Conservation (phyloP, 2,888 invertebrate genomes). For the Pristionchus arcanus region DNA sequence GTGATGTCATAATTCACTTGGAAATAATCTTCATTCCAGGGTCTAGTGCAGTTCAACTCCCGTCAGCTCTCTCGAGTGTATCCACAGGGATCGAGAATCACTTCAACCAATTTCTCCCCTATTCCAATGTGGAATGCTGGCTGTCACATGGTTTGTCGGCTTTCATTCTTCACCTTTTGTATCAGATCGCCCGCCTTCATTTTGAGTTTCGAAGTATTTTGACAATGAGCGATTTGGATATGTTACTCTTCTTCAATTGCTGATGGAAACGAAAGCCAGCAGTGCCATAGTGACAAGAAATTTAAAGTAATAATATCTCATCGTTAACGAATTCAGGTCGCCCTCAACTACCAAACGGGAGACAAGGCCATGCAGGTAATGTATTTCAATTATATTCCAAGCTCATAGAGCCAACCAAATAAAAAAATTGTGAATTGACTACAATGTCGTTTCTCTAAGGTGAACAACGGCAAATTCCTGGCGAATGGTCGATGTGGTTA, state of each 20-base stretch:
- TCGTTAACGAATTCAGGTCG: conserved; percentile 81
- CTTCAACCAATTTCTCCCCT: conserved; percentile 97
- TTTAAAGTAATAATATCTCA: background rate
- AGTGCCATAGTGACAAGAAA: background rate
- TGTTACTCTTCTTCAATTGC: background rate
- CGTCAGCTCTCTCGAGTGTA: conserved; percentile 94
- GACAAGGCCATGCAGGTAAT: conserved; percentile 92
- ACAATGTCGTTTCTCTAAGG: background rate
- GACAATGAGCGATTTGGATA: background rate
- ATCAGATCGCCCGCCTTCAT: too few relatives aligned
- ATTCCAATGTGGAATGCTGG: conserved; percentile 95
- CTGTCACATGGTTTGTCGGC: conserved; percentile 89
- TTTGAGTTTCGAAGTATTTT: too few relatives aligned
- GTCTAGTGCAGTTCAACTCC: conserved; percentile 75
- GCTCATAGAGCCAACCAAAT: too few relatives aligned
- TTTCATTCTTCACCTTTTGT: background rate
- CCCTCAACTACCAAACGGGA: conserved; percentile 95
- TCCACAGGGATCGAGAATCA: conserved; percentile 91
- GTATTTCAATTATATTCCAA: background rate
- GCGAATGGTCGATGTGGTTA: conserved; percentile 95
- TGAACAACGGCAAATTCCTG: conserved; percentile 87
- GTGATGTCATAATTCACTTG: too few relatives aligned
- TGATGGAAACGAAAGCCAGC: background rate
- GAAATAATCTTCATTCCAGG: too few relatives aligned
- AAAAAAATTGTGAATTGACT: too few relatives aligned